Base-by-base conservation (phyloP, 2,113 vertebrate species). In the Rissa tridactyla region DNA sequence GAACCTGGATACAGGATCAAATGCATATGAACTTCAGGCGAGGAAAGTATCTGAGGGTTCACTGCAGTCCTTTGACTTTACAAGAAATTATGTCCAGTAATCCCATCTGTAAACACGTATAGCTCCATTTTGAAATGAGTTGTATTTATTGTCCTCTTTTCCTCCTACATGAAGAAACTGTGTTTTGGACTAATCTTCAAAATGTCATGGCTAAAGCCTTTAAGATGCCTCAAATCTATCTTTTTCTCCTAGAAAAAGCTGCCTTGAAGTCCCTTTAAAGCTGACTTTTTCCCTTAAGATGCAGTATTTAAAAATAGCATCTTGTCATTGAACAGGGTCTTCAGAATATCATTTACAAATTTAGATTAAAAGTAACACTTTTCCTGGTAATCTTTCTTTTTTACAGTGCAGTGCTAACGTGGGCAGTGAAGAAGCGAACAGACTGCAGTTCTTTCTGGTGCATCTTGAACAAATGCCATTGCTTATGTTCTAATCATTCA, bases 401-500 rank as follows among this genome's bases (percentile, higher is more conserved):
- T 91, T 62, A 54, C 78, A 57, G 57, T 3, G 0, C 19, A 58
- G 54, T 81, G 68, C 51, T 92, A 91, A 81, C 6, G 18, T 73
- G 60, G 66, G 75, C 54, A 93, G 49, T 5, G 3, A 92, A 73
- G 40, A 93, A 94, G 17, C 0, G 57, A 90, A 90, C 86, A 93
- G 90, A 86, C 42, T 90, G 82, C 85, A 81, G 16, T 30, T 90
- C 68, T 81, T 90, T 88, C 79, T 93, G 52, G 51, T 2, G 2
- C 30, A 69, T 78, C 64, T 92, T 94, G 82, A 88, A 64, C 68
- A 90, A 86, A 83, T 92, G 91, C 30, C 44, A 60, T 68, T 75
- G n/a, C 71, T 93, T 93, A 77, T 81, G 60, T 81, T 94, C 79
- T 88, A 54, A 90, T 77, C 75, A 80, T 73, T 93, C 78, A 32